These are phyloP conservation scores for Pelobates fuscus DNA, from an alignment of 2,113 vertebrate species.

Conservation along the genomic window DNA sequence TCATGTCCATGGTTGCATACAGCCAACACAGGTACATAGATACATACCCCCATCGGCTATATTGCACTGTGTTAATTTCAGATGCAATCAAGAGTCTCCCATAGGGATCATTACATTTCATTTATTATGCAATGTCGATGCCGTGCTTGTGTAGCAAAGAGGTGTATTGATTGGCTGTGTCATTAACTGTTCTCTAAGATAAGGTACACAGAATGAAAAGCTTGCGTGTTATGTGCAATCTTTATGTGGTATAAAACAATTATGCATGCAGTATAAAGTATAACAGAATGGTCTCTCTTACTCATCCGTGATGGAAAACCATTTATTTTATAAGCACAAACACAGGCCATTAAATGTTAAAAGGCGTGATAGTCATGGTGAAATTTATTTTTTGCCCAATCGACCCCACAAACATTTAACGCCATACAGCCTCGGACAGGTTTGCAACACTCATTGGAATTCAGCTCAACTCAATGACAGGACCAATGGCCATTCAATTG, in stretches of 20 bases:
- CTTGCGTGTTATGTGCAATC: constrained; percentile 3
- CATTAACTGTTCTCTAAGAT: constrained; percentile 3
- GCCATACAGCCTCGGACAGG: neutral
- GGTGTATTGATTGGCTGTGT: constrained; percentile 38
- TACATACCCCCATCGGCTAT: neutral
- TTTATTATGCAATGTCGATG: constrained; percentile 49
- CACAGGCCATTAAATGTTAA: no score
- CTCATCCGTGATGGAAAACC: no score
- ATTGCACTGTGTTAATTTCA: constrained; percentile 40
- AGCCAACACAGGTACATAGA: neutral
- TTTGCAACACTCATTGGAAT: neutral
- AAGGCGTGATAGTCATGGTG: no score
- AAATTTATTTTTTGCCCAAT: neutral
- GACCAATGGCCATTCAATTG: constrained; percentile 9
- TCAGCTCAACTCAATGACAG: neutral
- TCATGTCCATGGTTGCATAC: neutral
- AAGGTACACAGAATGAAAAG: neutral
- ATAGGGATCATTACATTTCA: constrained; percentile 43
- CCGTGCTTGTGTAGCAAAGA: constrained; percentile 21
- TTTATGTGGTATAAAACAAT: constrained; percentile 24
- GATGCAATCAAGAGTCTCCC: constrained; percentile 31
- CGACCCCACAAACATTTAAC: neutral
- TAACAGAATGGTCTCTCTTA: no score
- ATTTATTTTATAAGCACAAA: no score
- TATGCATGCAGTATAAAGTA: neutral